Evolutionary conservation across 30 jellyfish, hydroid and myxozoan species (phyloP).

Genomic region (Hydractinia symbiolongicarpus): DNA sequence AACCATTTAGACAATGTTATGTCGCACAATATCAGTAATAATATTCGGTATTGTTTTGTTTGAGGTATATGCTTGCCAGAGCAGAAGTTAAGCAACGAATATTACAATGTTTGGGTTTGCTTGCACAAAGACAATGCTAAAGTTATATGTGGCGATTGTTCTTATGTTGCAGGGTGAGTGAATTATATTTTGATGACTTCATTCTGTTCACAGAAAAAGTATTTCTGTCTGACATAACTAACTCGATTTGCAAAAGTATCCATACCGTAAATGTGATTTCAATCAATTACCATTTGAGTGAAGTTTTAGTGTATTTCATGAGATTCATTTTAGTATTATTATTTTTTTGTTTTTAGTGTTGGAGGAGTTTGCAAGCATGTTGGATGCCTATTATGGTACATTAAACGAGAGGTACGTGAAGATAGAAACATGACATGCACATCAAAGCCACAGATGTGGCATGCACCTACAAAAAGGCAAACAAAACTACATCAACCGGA

Average conservation of each 20-base stretch:
- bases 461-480: background rate
- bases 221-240: too few species aligned
- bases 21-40: background rate
- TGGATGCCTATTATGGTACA: background rate
- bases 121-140: conserved; percentile 20
- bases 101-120: conserved; percentile 26
- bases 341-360: background rate
- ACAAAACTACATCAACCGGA: background rate
- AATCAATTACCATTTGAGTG: too few species aligned
- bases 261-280: too few species aligned
- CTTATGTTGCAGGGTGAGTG: conserved; percentile 30
- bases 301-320: too few species aligned
- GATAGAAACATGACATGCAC: background rate
- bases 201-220: too few species aligned
- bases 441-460: background rate
- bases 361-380: background rate
- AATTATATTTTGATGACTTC: background rate
- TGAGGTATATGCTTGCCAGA: conserved; percentile 35
- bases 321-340: too few species aligned
- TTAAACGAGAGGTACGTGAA: background rate
- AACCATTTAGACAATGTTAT: conserved; percentile 28
- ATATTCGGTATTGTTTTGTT: conserved; percentile 31
- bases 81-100: conserved; percentile 27
- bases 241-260: too few species aligned
- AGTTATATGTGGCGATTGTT: conserved; percentile 6